phyloP scores from a whole-genome alignment of 1,140 invertebrate genomes.

The Drosophila murphyi region DNA sequence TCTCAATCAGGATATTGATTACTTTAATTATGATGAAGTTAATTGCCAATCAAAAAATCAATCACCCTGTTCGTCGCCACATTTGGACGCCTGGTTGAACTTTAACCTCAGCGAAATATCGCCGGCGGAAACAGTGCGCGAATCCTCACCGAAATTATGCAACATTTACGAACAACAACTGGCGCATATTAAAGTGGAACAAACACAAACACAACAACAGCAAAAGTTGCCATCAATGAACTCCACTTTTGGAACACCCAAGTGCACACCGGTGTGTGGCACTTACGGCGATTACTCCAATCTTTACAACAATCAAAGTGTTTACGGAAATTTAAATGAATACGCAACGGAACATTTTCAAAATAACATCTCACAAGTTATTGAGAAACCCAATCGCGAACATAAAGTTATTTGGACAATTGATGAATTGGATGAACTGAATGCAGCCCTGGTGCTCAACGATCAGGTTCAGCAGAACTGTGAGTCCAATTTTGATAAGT shows the following conservation, averaged over 20 bases:
- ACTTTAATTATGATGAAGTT: slow-evolving; percentile 84
- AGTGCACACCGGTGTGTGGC: slow-evolving; percentile 67
- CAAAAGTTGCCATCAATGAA: slow-evolving; percentile 75
- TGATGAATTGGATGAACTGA: slow-evolving; percentile 72
- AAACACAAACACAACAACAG: slow-evolving; percentile 28
- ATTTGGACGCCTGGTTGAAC: slow-evolving; percentile 83
- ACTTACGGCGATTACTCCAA: slow-evolving; percentile 67
- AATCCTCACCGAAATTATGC: slow-evolving; percentile 62
- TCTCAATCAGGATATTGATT: slow-evolving; percentile 80
- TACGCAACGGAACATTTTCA: slow-evolving; percentile 67
- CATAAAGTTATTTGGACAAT: slow-evolving; percentile 83
- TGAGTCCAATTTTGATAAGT: slow-evolving; percentile 4
- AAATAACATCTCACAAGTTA: slow-evolving; percentile 59
- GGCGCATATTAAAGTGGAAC: slow-evolving; percentile 45
- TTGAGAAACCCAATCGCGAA: slow-evolving; percentile 78
- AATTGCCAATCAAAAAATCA: slow-evolving; percentile 84
- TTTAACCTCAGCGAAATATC: slow-evolving; percentile 70
- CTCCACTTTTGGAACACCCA: slow-evolving; percentile 79
- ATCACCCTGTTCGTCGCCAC: slow-evolving; percentile 83
- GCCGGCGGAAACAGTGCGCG: slow-evolving; percentile 1
- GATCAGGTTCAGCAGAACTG: slow-evolving; percentile 25
- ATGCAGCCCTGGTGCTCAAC: slow-evolving; percentile 55
- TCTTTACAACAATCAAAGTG: slow-evolving; percentile 43
- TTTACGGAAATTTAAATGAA: slow-evolving; percentile 34
- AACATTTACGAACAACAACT: slow-evolving; percentile 56